These are phyloP conservation scores for Papilio polyxenes DNA, from an alignment of 1,140 invertebrate species.

Conservation along the genomic window DNA sequence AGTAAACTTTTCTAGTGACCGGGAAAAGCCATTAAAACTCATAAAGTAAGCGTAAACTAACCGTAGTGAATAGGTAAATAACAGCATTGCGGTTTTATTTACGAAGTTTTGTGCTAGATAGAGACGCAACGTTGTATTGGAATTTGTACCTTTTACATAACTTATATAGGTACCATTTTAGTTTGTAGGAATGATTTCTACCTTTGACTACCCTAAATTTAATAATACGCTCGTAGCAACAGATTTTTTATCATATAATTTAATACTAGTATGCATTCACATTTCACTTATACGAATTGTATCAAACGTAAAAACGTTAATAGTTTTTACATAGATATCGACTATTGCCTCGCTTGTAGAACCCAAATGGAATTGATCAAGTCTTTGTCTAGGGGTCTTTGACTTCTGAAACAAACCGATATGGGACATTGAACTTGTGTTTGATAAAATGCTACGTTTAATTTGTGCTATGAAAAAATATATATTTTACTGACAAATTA, in stretches of 20 bases:
- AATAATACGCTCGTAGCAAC: background rate
- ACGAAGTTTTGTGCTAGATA: conserved; percentile 20
- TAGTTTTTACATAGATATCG: background rate
- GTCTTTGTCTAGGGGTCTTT: background rate
- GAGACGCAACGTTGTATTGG: background rate
- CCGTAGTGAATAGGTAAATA: conserved; percentile 44
- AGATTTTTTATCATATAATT: background rate
- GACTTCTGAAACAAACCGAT: background rate
- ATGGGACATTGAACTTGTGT: conserved; percentile 1
- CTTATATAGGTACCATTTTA: too few relatives aligned
- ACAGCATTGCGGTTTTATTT: conserved; percentile 38
- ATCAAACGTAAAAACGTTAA: background rate
- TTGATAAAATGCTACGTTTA: background rate
- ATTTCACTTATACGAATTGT: background rate
- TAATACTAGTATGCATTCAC: background rate
- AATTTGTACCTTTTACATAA: too few relatives aligned
- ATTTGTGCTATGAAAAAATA: background rate
- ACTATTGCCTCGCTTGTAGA: background rate
- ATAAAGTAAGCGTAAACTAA: conserved; percentile 37
- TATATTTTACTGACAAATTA: background rate
- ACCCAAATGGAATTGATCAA: background rate
- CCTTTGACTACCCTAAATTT: background rate
- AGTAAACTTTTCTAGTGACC: conserved; percentile 34
- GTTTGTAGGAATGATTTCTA: too few relatives aligned
- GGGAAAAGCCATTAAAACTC: conserved; percentile 48